phyloP scores from a whole-genome alignment of 2,888 invertebrate species.

The Dromius quadrimaculatus region DNA sequence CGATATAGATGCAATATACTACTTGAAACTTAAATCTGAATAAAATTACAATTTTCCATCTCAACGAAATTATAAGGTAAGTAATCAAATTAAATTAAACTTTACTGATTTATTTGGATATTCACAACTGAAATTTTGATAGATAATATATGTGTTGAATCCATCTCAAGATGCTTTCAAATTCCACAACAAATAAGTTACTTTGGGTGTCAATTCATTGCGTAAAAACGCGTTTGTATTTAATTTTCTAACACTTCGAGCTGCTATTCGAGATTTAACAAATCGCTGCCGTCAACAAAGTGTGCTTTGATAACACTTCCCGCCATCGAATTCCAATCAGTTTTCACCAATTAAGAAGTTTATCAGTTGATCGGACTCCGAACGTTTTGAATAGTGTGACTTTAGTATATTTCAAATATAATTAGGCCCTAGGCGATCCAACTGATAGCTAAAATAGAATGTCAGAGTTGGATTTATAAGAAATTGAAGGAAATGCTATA shows the following conservation, averaged over 20 bases:
- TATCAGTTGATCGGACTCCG: slow-evolving; percentile 33
- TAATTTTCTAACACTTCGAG: slow-evolving; percentile 24
- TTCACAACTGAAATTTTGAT: no score
- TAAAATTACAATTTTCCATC: no score
- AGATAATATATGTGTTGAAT: slow-evolving; percentile 2
- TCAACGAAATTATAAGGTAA: no score
- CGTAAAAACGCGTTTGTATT: slow-evolving; percentile 29
- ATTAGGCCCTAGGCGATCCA: slow-evolving; percentile 26
- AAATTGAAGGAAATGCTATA: no score
- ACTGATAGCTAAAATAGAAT: slow-evolving; percentile 6
- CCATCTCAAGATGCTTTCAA: slow-evolving; percentile 2
- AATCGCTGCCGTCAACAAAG: slow-evolving; percentile 22
- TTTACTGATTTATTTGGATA: no score
- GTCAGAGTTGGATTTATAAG: slow-evolving; percentile 19
- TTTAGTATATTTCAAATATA: slow-evolving; percentile 29
- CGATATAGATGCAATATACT: no score
- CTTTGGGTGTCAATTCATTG: neutral
- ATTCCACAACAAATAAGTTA: slow-evolving; percentile 29
- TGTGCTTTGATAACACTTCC: slow-evolving; percentile 42
- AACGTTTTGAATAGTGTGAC: no score
- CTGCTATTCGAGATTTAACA: slow-evolving; percentile 23
- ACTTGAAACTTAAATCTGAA: no score
- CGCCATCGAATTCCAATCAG: slow-evolving; percentile 35
- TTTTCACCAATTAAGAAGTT: slow-evolving; percentile 40
- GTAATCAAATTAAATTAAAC: no score